Evolutionary conservation across 2,888 invertebrate species (phyloP).

Genomic region (Dusona sp.): DNA sequence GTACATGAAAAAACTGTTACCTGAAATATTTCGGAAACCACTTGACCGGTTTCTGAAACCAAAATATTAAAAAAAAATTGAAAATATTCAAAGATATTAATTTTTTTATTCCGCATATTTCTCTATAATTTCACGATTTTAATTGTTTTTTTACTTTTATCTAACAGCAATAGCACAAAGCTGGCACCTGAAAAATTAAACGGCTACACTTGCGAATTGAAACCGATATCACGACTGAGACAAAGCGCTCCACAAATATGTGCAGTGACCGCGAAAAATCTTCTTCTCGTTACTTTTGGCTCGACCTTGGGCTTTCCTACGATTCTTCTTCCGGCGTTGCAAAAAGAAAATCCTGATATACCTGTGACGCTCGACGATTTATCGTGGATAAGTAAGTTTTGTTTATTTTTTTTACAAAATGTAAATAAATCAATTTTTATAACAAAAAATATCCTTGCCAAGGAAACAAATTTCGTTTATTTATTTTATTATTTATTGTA

Average conservation of each 20-base stretch:
- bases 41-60: neutral
- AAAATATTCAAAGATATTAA: too few species aligned
- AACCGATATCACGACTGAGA: conserved; percentile 76
- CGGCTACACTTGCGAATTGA: conserved; percentile 68
- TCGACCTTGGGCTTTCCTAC: conserved; percentile 93
- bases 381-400: conserved; percentile 82
- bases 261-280: conserved; percentile 93
- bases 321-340: conserved; percentile 91
- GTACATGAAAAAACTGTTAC: neutral
- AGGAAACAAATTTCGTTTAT: too few species aligned
- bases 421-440: neutral
- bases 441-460: too few species aligned
- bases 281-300: conserved; percentile 91
- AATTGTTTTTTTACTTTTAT: neutral
- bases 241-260: conserved; percentile 89
- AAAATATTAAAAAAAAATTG: too few species aligned
- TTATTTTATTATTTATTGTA: too few species aligned
- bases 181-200: conserved; percentile 69
- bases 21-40: neutral
- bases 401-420: neutral
- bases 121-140: neutral
- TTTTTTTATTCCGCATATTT: too few species aligned
- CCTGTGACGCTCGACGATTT: conserved; percentile 78
- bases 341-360: conserved; percentile 82
- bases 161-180: conserved; percentile 74